Percentiles rank a stretch among this genome's conserved stretches.
Evolutionary conservation across 2,797 vertebrate species (phyloP).

Genomic region (Taeniopygia guttata): DNA sequence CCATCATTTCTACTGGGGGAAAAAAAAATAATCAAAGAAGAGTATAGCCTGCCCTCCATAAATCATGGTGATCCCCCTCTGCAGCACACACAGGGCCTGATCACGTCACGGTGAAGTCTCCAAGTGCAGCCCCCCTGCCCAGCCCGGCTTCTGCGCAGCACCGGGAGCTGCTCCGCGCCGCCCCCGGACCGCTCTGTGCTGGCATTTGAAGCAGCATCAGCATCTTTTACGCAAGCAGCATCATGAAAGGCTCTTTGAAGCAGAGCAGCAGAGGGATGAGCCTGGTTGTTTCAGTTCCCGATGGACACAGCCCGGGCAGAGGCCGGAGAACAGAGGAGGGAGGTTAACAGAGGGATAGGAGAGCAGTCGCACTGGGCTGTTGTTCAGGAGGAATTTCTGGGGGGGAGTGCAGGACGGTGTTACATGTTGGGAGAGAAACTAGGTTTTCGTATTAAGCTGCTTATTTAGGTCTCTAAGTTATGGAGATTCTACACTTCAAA

Average conservation of each 20-base stretch:
- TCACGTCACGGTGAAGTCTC: fast-evolving
- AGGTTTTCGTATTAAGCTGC: slow-evolving; percentile 64
- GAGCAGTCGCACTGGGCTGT: not conserved
- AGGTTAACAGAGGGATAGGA: not conserved
- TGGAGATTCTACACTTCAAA: slow-evolving; percentile 57
- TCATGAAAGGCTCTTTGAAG: not conserved
- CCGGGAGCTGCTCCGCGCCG: not conserved
- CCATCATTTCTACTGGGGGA: not conserved
- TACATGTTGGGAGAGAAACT: not conserved
- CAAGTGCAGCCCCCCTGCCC: not conserved
- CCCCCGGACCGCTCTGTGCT: fast-evolving
- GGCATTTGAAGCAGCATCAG: not conserved
- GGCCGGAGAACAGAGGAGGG: not conserved
- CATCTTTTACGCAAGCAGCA: slow-evolving; percentile 20
- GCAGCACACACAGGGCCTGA: fast-evolving
- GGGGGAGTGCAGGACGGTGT: not conserved
- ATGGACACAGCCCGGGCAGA: not conserved
- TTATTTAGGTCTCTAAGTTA: slow-evolving; percentile 64
- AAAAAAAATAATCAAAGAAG: not conserved
- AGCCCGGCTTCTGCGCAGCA: fast-evolving
- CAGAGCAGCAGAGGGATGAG: not conserved
- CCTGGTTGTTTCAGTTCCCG: not conserved
- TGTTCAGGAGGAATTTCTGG: not conserved
- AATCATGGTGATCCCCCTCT: fast-evolving
- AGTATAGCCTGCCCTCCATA: not conserved